Conservation (phyloP, 2,113 vertebrate genomes). For the Eolophus roseicapilla region DNA sequence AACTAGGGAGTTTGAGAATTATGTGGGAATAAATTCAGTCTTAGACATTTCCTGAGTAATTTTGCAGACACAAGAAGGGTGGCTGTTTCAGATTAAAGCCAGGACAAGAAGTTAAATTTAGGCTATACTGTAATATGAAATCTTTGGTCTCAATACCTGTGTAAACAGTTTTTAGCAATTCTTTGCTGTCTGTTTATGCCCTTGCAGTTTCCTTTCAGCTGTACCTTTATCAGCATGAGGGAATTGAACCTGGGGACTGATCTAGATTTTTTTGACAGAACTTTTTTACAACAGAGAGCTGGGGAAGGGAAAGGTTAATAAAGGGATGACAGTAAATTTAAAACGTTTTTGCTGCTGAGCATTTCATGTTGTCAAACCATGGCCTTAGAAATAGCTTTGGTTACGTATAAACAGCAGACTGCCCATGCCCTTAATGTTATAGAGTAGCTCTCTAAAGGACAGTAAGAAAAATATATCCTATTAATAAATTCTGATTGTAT, state of each 20-base stretch:
- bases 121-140: slow-evolving; percentile 15
- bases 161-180: neutral
- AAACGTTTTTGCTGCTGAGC: neutral
- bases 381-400: neutral
- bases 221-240: neutral
- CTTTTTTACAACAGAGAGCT: neutral
- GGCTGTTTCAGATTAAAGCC: slow-evolving; percentile 3
- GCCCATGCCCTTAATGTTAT: neutral
- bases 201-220: neutral
- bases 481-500: slow-evolving; percentile 8
- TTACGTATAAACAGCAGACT: neutral
- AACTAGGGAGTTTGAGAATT: slow-evolving; percentile 14
- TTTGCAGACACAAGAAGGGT: slow-evolving; percentile 6
- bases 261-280: neutral
- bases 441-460: neutral
- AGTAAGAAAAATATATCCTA: slow-evolving; percentile 5
- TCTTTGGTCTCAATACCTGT: slow-evolving; percentile 1
- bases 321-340: neutral
- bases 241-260: neutral
- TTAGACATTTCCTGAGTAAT: slow-evolving; percentile 42
- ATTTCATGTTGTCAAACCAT: neutral
- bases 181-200: neutral
- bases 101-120: slow-evolving; percentile 21
- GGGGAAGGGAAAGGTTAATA: neutral
- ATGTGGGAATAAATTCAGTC: slow-evolving; percentile 51